Conservation (phyloP, 1,140 invertebrate species). For the Acromyrmex charruanus region DNA sequence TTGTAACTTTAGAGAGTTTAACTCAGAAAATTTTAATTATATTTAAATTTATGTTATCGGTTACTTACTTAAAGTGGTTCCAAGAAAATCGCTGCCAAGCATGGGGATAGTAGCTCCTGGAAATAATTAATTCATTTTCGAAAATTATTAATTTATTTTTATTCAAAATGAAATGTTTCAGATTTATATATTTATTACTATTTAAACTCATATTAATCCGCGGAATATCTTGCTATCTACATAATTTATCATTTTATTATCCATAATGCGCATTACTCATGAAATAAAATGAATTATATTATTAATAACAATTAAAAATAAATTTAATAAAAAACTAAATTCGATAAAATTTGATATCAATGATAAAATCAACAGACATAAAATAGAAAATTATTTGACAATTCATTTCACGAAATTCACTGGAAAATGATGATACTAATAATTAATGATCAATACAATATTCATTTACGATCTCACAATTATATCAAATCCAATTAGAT, state of each 20-base stretch:
- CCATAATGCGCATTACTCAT: not conserved
- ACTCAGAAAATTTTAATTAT: conserved; percentile 51
- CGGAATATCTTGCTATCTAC: not conserved
- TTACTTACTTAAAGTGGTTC: conserved; percentile 77
- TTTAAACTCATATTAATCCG: not conserved
- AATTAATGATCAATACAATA: not conserved
- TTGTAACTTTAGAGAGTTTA: not conserved
- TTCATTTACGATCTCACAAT: not conserved
- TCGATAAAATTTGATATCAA: conserved; percentile 7
- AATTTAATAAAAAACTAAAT: not conserved
- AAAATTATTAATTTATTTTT: conserved; percentile 53
- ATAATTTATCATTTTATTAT: conserved; percentile 26
- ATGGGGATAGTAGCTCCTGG: conserved; percentile 73
- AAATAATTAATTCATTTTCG: conserved; percentile 49
- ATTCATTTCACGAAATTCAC: not conserved
- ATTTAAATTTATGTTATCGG: not conserved
- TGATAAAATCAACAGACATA: not conserved
- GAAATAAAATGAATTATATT: not conserved
- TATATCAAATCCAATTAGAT: not conserved
- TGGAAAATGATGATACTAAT: not conserved
- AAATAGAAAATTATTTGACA: not conserved
- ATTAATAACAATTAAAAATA: not conserved
- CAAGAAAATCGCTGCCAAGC: conserved; percentile 68
- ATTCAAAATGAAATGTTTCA: not conserved
- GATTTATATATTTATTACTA: not conserved